phyloP scores from a whole-genome alignment of 2,888 invertebrate species.

The Lordiphosa andalusiaca region DNA sequence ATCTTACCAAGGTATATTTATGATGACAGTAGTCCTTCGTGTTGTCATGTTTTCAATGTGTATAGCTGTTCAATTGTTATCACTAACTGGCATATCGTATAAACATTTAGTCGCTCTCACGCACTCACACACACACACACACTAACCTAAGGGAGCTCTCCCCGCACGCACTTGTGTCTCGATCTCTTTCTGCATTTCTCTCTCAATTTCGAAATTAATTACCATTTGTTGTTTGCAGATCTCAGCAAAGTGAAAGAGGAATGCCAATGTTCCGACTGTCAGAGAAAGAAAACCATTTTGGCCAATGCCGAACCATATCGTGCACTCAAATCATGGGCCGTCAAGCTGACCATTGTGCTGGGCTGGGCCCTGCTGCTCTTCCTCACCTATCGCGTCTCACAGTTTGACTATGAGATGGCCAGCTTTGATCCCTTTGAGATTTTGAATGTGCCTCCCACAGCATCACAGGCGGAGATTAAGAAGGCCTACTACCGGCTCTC shows the following conservation, averaged over 20 bases:
- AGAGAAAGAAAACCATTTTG: constrained; percentile 90
- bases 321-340: constrained; percentile 88
- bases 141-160: not conserved
- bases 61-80: too few relatives aligned
- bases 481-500: constrained; percentile 97
- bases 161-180: not conserved
- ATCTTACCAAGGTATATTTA: too few relatives aligned
- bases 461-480: constrained; percentile 94
- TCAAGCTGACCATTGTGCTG: constrained; percentile 88
- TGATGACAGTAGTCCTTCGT: too few relatives aligned
- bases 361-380: constrained; percentile 92
- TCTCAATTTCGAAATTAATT: constrained; percentile 6
- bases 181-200: not conserved
- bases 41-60: too few relatives aligned
- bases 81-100: not conserved
- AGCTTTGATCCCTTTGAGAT: constrained; percentile 99
- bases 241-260: constrained; percentile 87
- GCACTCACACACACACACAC: not conserved
- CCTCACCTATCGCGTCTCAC: constrained; percentile 94
- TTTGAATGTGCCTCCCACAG: constrained; percentile 91
- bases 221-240: constrained; percentile 82
- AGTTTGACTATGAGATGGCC: constrained; percentile 98
- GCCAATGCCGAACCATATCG: constrained; percentile 94
- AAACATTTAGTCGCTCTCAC: not conserved
- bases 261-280: constrained; percentile 95